Evolutionary conservation across 2,888 invertebrate genomes (phyloP).

Genomic region (Molorchus minor): DNA sequence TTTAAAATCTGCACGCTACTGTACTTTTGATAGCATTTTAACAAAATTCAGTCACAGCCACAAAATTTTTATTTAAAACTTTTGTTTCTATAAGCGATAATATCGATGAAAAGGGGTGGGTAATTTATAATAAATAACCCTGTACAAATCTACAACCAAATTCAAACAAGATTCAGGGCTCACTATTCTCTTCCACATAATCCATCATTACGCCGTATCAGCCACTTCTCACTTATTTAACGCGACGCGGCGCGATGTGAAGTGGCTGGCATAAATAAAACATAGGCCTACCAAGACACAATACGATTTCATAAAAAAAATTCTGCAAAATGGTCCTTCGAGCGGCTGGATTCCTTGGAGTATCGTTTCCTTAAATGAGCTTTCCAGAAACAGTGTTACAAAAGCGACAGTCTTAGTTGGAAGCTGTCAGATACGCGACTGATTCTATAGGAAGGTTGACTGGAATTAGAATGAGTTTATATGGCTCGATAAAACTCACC

Average conservation of each 20-base stretch:
- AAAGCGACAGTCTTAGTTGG: constrained; percentile 32
- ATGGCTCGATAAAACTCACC: too few species aligned
- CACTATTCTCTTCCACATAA: constrained; percentile 4
- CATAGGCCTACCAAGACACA: constrained; percentile 11
- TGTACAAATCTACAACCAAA: neutral
- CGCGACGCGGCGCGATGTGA: constrained; percentile 1
- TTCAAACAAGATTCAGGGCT: constrained; percentile 3
- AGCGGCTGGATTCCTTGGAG: constrained; percentile 41
- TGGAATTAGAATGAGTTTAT: constrained; percentile 42
- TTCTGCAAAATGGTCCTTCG: constrained; percentile 29
- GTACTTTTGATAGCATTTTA: too few species aligned
- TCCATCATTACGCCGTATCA: constrained; percentile 10
- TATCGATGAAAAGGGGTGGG: too few species aligned
- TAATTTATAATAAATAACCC: constrained; percentile 7
- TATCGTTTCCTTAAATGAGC: constrained; percentile 44
- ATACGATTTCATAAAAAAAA: constrained; percentile 32
- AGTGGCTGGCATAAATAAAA: constrained; percentile 16
- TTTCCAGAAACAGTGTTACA: constrained; percentile 37
- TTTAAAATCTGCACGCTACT: too few species aligned
- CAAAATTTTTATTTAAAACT: too few species aligned
- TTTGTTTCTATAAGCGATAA: too few species aligned
- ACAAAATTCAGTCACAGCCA: too few species aligned
- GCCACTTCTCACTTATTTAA: neutral
- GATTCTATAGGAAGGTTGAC: constrained; percentile 40
- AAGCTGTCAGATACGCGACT: constrained; percentile 39